phyloP scores from a whole-genome alignment of 1,140 invertebrate genomes.

The Drosophila seguyi region DNA sequence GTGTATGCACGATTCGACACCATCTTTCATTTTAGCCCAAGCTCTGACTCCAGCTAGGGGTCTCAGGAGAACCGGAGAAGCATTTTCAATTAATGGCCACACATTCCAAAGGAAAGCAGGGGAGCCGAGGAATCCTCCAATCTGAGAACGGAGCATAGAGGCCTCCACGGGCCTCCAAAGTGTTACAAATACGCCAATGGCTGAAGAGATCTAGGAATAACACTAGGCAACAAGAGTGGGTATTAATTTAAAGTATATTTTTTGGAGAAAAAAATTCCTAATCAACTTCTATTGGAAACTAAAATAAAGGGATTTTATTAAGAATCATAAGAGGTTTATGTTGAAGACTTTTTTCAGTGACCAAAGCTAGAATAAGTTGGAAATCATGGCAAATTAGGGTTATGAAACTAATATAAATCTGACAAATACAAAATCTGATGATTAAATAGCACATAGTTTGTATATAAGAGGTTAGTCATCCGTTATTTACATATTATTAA shows the following conservation, averaged over 20 bases:
- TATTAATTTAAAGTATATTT: too few relatives aligned
- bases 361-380: neutral
- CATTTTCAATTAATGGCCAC: constrained; percentile 83
- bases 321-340: neutral
- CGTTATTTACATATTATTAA: too few relatives aligned
- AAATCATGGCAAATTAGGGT: too few relatives aligned
- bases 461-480: too few relatives aligned
- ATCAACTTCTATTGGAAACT: too few relatives aligned
- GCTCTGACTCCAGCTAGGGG: neutral
- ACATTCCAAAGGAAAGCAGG: constrained; percentile 58
- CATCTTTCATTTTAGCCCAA: constrained; percentile 74
- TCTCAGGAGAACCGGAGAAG: constrained; percentile 46
- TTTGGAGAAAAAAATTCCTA: too few relatives aligned
- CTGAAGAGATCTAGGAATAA: constrained; percentile 10
- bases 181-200: constrained; percentile 74
- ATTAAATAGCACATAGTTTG: too few relatives aligned
- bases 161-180: constrained; percentile 13
- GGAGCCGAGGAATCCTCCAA: constrained; percentile 6
- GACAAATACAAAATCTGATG: too few relatives aligned
- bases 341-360: neutral
- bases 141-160: constrained; percentile 14
- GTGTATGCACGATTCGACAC: constrained; percentile 75
- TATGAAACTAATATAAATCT: too few relatives aligned
- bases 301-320: too few relatives aligned
- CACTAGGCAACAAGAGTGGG: constrained; percentile 25